Percentiles rank a stretch among this genome's conserved stretches.
Conservation (phyloP, 1,140 invertebrate genomes). For the Cephus cinctus region DNA sequence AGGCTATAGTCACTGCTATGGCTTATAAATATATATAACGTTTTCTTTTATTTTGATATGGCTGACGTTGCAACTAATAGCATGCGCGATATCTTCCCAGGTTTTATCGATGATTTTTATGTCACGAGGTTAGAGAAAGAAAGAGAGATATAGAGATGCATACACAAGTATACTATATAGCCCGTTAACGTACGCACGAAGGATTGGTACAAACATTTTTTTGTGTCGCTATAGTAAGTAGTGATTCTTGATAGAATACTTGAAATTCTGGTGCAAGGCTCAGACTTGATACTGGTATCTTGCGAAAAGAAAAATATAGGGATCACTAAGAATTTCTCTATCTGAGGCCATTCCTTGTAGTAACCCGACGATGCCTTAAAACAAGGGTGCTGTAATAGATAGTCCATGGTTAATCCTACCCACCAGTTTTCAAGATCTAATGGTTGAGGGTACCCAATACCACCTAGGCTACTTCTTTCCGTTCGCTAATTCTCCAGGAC, state of each 20-base stretch:
- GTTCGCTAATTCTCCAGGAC: conserved; percentile 26
- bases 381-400: conserved; percentile 28
- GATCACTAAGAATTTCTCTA: neutral
- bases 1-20: too few species aligned
- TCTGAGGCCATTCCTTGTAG: conserved; percentile 9
- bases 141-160: too few species aligned
- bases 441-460: conserved; percentile 17
- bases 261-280: neutral
- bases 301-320: neutral
- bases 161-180: conserved; percentile 7
- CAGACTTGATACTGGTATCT: conserved; percentile 5
- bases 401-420: conserved; percentile 27
- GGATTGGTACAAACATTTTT: neutral
- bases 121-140: too few species aligned
- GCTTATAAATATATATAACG: too few species aligned
- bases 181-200: neutral
- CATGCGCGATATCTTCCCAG: too few species aligned
- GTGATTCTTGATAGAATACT: neutral
- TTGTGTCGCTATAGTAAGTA: neutral
- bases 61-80: too few species aligned
- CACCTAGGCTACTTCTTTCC: conserved; percentile 19
- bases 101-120: too few species aligned
- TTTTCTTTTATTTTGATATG: too few species aligned
- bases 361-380: too few species aligned
- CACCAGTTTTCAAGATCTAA: conserved; percentile 12